phyloP scores from a whole-genome alignment of 2,888 invertebrate species.

The Drosophila putrida region DNA sequence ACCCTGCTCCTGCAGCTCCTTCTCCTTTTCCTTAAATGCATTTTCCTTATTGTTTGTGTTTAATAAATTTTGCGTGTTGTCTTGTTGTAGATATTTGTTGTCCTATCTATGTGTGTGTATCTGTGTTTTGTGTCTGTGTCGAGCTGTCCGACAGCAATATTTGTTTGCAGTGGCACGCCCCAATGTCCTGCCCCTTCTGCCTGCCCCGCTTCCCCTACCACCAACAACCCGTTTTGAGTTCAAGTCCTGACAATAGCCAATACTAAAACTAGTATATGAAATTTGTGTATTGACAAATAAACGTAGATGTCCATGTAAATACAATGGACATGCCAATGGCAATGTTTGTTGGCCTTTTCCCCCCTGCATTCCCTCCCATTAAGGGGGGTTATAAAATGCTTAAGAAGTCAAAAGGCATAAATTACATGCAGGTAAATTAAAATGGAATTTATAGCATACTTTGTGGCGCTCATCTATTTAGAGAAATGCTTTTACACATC shows the following conservation, averaged over 20 bases:
- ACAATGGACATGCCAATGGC: constrained; percentile 77
- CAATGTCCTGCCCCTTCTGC: constrained; percentile 35
- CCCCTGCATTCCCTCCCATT: constrained; percentile 20
- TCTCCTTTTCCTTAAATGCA: constrained; percentile 73
- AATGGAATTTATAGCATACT: constrained; percentile 82
- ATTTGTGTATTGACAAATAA: constrained; percentile 82
- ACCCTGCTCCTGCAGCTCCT: background rate
- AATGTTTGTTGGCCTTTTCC: constrained; percentile 41
- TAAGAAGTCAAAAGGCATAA: constrained; percentile 82
- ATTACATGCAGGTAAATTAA: constrained; percentile 83
- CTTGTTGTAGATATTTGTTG: constrained; percentile 64
- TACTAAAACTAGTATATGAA: constrained; percentile 75
- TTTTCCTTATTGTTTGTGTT: constrained; percentile 81
- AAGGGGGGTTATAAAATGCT: constrained; percentile 56
- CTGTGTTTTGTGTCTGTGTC: constrained; percentile 17
- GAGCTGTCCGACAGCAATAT: constrained; percentile 64
- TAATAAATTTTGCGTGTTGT: constrained; percentile 80
- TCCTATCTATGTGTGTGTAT: constrained; percentile 18
- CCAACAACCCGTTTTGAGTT: background rate
- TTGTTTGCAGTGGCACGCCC: constrained; percentile 71
- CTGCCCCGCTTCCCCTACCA: constrained; percentile 17
- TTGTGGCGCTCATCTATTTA: constrained; percentile 76
- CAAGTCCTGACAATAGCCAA: constrained; percentile 46
- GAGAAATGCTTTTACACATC: constrained; percentile 47
- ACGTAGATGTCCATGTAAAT: constrained; percentile 78